Evolutionary conservation across 2,797 vertebrate genomes (phyloP), one percentile per base, ranked within the genome.

Genomic region (Diglossa cyanea): DNA sequence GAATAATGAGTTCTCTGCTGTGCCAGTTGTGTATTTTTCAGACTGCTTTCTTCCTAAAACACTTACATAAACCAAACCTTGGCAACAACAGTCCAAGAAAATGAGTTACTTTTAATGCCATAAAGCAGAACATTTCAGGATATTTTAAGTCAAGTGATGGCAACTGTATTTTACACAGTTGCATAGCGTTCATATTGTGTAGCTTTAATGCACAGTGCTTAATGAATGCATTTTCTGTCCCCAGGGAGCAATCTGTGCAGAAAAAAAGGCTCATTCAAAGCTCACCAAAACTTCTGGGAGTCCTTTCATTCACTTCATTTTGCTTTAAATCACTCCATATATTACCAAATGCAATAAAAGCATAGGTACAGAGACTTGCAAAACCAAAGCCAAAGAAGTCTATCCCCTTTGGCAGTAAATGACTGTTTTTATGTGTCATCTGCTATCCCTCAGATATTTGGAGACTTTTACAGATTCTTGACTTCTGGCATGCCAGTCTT

Each of bases 71-170:
- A 81, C 58, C 66, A 92, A 93, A 58, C 19, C 44, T 74, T 83
- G 79, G 47, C 61, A 88, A 65, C 39, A 83, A 45, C n/a, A 78
- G 73, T 44, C 61, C 85, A 83, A 75, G 58, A n/a, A 74, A 94
- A 66, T 54, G 4, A 87, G 57, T 94, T 91, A 51, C 42, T 72
- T 91, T 72, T 80, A 68, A 80, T 61, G 30, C 5, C 50, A 90
- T 72, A 88, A 88, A 81, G 66, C 37, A 90, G 80, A 95, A 84
- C 20, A 78, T 83, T 95, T 88, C 54, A 78, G 54, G 54, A 62
- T 61, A 51, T 62, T 86, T 93, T 88, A 91, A 93, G 68, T 54
- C 10, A 14, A 91, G 48, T 76, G 61, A 77, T 60, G 92, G 62
- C 73, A 88, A 86, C 77, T 78, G 55, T 68, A 63, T 86, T 93